A percentile compares a stretch with the other conserved stretches of the same genome.
Conservation (phyloP, 1,140 invertebrate species). For the Ceratina calcarata region DNA sequence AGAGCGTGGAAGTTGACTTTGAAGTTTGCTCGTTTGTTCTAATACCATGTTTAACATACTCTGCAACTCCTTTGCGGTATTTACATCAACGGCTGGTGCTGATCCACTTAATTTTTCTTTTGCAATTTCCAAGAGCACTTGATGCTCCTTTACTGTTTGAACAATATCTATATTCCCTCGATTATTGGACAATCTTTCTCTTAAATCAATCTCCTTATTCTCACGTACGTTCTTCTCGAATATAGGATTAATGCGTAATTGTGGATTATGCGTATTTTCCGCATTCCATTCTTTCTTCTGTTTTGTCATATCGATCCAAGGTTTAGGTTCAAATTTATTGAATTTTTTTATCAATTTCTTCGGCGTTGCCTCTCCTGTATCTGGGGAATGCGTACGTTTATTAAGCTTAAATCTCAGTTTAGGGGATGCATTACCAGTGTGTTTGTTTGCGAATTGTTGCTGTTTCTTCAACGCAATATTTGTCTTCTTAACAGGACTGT, state of each 20-base stretch:
- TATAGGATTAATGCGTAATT: slow-evolving; percentile 58
- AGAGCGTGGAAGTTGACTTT: slow-evolving; percentile 73
- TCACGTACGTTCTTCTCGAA: slow-evolving; percentile 71
- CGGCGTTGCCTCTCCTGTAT: slow-evolving; percentile 42
- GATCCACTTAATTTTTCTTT: slow-evolving; percentile 71
- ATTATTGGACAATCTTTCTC: slow-evolving; percentile 69
- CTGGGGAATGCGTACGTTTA: slow-evolving; percentile 61
- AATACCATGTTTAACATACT: slow-evolving; percentile 75
- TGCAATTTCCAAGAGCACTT: slow-evolving; percentile 72
- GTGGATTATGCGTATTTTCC: slow-evolving; percentile 39
- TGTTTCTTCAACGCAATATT: slow-evolving; percentile 42
- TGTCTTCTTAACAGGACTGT: slow-evolving; percentile 12
- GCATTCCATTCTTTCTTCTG: slow-evolving; percentile 61
- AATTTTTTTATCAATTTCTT: slow-evolving; percentile 64
- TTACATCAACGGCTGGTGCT: slow-evolving; percentile 62
- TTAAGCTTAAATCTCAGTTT: slow-evolving; percentile 47
- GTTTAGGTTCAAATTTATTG: slow-evolving; percentile 45
- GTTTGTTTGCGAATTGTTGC: slow-evolving; percentile 10
- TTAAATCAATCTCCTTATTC: slow-evolving; percentile 66
- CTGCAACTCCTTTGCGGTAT: slow-evolving; percentile 75
- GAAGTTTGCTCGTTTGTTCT: slow-evolving; percentile 75
- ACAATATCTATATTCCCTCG: slow-evolving; percentile 66
- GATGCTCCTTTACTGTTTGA: slow-evolving; percentile 74
- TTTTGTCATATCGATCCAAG: slow-evolving; percentile 50
- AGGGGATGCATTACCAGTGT: slow-evolving; percentile 28